Percentiles rank a stretch among this genome's conserved stretches.
Conservation (phyloP, 2,888 invertebrate genomes). For the Acleris literana region DNA sequence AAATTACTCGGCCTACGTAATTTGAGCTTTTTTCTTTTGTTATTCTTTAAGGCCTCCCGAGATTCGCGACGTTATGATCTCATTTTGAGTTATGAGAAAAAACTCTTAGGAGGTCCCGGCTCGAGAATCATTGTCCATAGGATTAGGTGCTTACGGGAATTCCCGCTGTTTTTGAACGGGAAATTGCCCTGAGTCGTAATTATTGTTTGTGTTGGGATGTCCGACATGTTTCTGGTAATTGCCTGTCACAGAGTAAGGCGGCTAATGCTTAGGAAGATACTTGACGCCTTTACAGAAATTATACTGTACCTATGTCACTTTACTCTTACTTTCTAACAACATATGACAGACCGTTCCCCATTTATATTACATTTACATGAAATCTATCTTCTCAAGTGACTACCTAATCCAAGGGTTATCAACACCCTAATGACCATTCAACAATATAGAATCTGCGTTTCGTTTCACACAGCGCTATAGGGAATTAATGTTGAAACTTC, state of each 20-base stretch:
- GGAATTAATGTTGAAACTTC: slow-evolving; percentile 18
- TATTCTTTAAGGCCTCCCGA: slow-evolving; percentile 77
- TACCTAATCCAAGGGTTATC: neutral
- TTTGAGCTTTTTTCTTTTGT: slow-evolving; percentile 80
- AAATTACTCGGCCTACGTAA: slow-evolving; percentile 81
- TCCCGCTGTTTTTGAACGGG: slow-evolving; percentile 40
- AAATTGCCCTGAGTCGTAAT: slow-evolving; percentile 29
- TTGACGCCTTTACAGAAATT: slow-evolving; percentile 1
- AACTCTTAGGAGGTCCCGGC: slow-evolving; percentile 74
- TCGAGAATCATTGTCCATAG: slow-evolving; percentile 73
- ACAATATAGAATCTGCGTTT: neutral
- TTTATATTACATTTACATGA: neutral
- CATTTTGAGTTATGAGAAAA: slow-evolving; percentile 82
- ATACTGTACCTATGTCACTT: neutral
- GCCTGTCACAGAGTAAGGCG: slow-evolving; percentile 13
- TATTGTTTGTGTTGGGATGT: slow-evolving; percentile 33
- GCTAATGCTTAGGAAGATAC: slow-evolving; percentile 1
- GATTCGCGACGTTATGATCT: slow-evolving; percentile 80
- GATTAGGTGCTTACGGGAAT: slow-evolving; percentile 69
- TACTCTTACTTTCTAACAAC: neutral
- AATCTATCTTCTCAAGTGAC: neutral
- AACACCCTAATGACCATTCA: no score
- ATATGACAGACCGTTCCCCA: neutral
- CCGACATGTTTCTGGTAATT: slow-evolving; percentile 30
- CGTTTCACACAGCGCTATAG: slow-evolving; percentile 2